phyloP scores from a whole-genome alignment of 2,113 vertebrate genomes.

The Actenoides lindsayi region DNA sequence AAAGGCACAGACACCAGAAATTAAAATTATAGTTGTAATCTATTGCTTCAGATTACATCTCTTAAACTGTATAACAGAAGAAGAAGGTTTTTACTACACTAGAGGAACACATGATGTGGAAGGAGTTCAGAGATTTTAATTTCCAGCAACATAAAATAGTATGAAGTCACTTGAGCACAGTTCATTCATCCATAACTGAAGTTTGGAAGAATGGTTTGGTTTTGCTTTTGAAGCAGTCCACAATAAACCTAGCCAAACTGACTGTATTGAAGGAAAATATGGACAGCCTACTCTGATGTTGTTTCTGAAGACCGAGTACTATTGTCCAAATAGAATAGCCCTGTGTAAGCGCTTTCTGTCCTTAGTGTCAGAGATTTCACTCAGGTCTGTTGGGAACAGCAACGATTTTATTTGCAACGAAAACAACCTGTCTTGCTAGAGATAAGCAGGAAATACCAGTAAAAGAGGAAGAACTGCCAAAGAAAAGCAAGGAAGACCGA shows the following conservation, averaged over 20 bases:
- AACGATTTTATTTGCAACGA: neutral
- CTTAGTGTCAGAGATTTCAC: neutral
- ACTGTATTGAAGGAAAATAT: neutral
- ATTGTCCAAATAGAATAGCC: neutral
- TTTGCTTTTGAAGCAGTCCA: neutral
- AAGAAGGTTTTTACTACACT: neutral
- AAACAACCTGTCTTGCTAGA: neutral
- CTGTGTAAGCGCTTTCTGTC: neutral
- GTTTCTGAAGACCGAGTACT: neutral
- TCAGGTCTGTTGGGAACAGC: neutral
- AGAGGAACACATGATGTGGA: neutral
- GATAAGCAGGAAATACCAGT: neutral
- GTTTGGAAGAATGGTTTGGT: neutral
- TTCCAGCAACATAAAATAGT: neutral
- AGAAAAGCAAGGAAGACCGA: neutral
- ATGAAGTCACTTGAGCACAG: neutral
- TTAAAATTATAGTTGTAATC: neutral
- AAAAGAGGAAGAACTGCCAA: neutral
- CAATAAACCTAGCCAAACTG: neutral
- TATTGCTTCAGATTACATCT: neutral
- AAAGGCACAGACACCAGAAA: neutral
- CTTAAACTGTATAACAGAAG: neutral
- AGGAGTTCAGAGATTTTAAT: neutral
- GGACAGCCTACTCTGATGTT: neutral
- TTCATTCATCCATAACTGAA: neutral